Conservation (phyloP, 2,888 invertebrate genomes). For the Macrophya annulata region DNA sequence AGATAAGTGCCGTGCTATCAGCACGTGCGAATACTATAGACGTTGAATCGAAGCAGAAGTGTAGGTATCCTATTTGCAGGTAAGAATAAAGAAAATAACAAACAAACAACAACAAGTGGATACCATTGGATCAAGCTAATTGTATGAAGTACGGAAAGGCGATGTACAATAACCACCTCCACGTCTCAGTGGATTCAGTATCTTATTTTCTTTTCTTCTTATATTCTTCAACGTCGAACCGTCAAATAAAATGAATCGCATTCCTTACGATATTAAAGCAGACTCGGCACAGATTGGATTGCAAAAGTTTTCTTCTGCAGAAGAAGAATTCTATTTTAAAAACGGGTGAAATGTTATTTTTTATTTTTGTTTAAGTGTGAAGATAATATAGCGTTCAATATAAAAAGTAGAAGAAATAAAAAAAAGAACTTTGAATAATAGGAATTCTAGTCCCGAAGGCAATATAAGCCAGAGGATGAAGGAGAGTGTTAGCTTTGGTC, state of each 20-base stretch:
- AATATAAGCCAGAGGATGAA: constrained; percentile 66
- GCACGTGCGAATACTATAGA: constrained; percentile 38
- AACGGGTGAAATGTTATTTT: constrained; percentile 11
- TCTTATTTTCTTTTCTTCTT: constrained; percentile 10
- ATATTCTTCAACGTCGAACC: constrained; percentile 6
- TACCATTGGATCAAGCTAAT: constrained; percentile 37
- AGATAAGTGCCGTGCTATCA: constrained; percentile 36
- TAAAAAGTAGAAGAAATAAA: not conserved
- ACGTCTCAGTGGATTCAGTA: not conserved
- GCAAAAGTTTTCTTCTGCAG: constrained; percentile 17
- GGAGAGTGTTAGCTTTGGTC: constrained; percentile 58
- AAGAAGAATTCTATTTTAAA: not conserved
- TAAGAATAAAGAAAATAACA: not conserved
- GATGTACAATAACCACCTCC: constrained; percentile 10
- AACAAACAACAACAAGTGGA: not conserved
- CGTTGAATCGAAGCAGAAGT: not conserved
- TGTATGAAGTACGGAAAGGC: constrained; percentile 3
- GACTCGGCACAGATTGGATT: constrained; percentile 1
- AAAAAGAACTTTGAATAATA: constrained; percentile 54
- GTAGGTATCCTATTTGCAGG: not conserved
- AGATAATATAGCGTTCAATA: not conserved
- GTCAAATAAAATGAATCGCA: constrained; percentile 36
- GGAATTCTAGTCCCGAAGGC: constrained; percentile 75
- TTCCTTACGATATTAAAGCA: constrained; percentile 40
- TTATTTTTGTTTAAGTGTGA: not conserved